Percentiles rank a stretch among this genome's conserved stretches.
Evolutionary conservation across 2,797 vertebrate genomes (phyloP).

Genomic region (Cheirogaleus major): DNA sequence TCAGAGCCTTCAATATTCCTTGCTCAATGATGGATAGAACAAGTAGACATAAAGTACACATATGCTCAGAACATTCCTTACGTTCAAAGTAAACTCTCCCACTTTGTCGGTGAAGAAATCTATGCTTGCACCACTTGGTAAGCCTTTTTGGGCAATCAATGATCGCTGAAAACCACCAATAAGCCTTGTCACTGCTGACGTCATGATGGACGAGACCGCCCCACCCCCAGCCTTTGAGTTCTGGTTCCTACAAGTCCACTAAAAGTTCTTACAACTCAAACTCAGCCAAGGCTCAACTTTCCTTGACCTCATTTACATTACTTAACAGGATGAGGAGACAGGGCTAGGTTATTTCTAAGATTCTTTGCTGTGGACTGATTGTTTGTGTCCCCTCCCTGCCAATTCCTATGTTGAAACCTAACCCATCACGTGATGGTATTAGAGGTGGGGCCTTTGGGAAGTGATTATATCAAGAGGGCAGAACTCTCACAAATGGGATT

Average conservation of each 20-base stretch:
- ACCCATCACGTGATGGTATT: not conserved
- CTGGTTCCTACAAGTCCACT: not conserved
- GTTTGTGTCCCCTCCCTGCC: not conserved
- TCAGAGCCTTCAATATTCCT: not conserved
- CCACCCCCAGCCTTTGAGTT: not conserved
- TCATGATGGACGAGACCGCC: not conserved
- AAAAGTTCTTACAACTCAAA: not conserved
- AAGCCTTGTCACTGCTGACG: fast-evolving
- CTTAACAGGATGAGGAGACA: not conserved
- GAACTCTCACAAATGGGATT: not conserved
- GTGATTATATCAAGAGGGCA: not conserved
- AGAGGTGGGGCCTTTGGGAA: too few relatives aligned
- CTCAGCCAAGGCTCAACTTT: not conserved
- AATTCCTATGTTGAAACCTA: not conserved
- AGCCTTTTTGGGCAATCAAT: not conserved
- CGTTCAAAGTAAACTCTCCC: not conserved
- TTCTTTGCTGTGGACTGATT: not conserved
- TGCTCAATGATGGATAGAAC: not conserved
- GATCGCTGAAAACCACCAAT: not conserved
- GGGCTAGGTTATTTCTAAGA: not conserved
- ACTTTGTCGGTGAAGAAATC: not conserved
- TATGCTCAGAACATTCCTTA: not conserved
- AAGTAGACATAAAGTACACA: not conserved
- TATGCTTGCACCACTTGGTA: too few relatives aligned
- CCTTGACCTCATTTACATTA: not conserved